Evolutionary conservation across 1,140 invertebrate genomes (phyloP).

Genomic region (Potamilus streckersoni): DNA sequence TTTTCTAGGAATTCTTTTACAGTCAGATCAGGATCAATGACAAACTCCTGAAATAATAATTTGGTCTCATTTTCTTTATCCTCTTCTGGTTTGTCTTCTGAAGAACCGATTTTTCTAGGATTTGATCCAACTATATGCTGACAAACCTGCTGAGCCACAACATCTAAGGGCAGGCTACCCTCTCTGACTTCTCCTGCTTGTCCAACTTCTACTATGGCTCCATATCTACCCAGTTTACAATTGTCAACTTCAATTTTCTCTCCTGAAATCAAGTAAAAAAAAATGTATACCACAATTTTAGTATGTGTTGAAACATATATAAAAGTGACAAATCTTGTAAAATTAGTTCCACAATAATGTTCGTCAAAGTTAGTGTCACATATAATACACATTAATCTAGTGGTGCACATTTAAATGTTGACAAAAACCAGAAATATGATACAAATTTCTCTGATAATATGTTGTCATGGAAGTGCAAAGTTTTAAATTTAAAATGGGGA

Average conservation of each 20-base stretch:
- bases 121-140: constrained; percentile 94
- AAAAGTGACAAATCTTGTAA: too few relatives aligned
- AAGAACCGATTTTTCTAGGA: constrained; percentile 81
- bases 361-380: too few relatives aligned
- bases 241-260: constrained; percentile 28
- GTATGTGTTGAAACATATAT: too few relatives aligned
- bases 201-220: constrained; percentile 74
- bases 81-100: constrained; percentile 66
- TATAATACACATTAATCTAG: too few relatives aligned
- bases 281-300: background rate
- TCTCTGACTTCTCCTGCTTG: constrained; percentile 8
- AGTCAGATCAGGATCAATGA: constrained; percentile 80
- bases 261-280: constrained; percentile 33
- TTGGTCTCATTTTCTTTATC: constrained; percentile 62
- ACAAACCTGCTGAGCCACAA: constrained; percentile 80
- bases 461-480: too few relatives aligned
- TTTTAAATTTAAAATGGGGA: too few relatives aligned
- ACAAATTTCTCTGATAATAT: too few relatives aligned
- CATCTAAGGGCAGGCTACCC: constrained; percentile 61
- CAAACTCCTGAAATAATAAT: constrained; percentile 87
- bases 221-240: constrained; percentile 81
- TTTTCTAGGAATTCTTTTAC: constrained; percentile 81
- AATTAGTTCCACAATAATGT: too few relatives aligned
- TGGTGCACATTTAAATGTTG: too few relatives aligned
- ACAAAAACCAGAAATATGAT: too few relatives aligned